Conservation (phyloP, 2,888 invertebrate species). For the Dicyrtomina minuta region DNA sequence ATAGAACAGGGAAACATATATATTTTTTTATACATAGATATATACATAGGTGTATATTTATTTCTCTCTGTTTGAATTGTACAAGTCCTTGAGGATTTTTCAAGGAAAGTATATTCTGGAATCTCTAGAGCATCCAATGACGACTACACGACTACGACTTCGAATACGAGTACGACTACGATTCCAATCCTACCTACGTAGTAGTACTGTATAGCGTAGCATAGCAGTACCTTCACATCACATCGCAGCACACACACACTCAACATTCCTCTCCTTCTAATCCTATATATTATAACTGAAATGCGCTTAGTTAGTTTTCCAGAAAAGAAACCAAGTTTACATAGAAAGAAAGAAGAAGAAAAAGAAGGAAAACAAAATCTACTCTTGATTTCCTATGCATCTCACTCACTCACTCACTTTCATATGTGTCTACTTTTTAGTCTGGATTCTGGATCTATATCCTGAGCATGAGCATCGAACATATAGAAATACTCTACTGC, state of each 20-base stretch:
- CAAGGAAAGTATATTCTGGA: constrained; percentile 23
- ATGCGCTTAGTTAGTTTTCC: constrained; percentile 20
- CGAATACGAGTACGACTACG: background rate
- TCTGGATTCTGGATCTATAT: background rate
- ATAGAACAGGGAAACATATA: too few species aligned
- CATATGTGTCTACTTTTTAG: background rate
- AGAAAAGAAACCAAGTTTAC: constrained; percentile 13
- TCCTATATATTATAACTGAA: constrained; percentile 27
- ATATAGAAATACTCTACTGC: too few species aligned
- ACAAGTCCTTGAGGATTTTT: constrained; percentile 30
- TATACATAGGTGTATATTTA: background rate
- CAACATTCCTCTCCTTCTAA: constrained; percentile 10
- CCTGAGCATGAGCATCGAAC: background rate
- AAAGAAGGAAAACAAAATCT: background rate
- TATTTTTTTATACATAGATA: constrained; percentile 1
- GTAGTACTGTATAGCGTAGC: too few species aligned
- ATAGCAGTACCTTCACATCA: background rate
- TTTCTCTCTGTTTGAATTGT: constrained; percentile 27
- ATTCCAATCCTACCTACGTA: background rate
- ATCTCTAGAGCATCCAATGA: constrained; percentile 25
- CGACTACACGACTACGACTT: background rate
- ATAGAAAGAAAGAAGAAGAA: background rate
- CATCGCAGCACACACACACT: background rate
- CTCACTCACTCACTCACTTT: constrained; percentile 9
- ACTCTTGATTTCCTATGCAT: constrained; percentile 20